Percentiles rank a stretch among this genome's conserved stretches.
Evolutionary conservation across 2,797 vertebrate genomes (phyloP).

Genomic region (Microcaecilia unicolor): DNA sequence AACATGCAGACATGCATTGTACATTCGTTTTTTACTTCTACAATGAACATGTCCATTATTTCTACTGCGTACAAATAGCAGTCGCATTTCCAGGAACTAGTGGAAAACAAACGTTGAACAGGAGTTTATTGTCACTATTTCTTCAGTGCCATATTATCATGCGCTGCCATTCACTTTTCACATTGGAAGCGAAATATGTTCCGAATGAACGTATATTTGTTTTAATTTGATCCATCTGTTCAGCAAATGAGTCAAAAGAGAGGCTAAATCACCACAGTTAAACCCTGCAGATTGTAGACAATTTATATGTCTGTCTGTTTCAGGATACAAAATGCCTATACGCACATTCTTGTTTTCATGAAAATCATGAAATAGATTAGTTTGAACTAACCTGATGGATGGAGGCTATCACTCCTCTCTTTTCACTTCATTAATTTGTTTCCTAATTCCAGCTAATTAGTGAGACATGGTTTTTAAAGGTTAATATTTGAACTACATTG

Average conservation of each 20-base stretch:
- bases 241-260: slow-evolving; percentile 43
- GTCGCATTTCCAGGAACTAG: slow-evolving; percentile 41
- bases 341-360: slow-evolving; percentile 47
- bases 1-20: no score
- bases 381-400: slow-evolving; percentile 38
- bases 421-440: slow-evolving; percentile 53
- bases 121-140: slow-evolving; percentile 40
- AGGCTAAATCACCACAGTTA: slow-evolving; percentile 46
- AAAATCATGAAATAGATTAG: slow-evolving; percentile 41
- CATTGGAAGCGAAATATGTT: slow-evolving; percentile 51
- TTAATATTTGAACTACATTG: slow-evolving; percentile 26
- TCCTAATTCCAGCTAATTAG: slow-evolving; percentile 50
- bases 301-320: slow-evolving; percentile 50
- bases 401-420: slow-evolving; percentile 24
- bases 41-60: slow-evolving; percentile 45
- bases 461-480: slow-evolving; percentile 29
- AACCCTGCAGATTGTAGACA: slow-evolving; percentile 55
- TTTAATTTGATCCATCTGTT: slow-evolving; percentile 58
- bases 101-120: slow-evolving; percentile 26
- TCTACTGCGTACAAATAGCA: slow-evolving; percentile 36
- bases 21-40: slow-evolving; percentile 22
- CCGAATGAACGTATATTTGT: slow-evolving; percentile 47
- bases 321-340: slow-evolving; percentile 51
- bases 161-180: slow-evolving; percentile 51
- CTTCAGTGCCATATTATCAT: slow-evolving; percentile 34